Percentiles rank a stretch among this genome's conserved stretches.
phyloP scores from a whole-genome alignment of 2,888 invertebrate species.

The Stictocephala bisonia region DNA sequence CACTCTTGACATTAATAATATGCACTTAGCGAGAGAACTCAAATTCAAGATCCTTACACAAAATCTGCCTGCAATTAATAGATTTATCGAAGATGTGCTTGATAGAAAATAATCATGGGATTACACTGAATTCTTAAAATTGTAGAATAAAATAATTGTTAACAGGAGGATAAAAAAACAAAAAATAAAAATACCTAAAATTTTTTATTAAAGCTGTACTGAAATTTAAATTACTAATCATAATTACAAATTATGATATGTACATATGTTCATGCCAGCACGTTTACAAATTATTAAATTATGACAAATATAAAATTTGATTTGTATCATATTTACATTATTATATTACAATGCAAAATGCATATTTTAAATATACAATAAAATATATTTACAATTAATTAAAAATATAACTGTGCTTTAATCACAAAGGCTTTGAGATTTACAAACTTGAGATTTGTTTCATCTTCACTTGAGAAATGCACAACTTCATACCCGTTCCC shows the following conservation, averaged over 20 bases:
- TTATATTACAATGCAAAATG: slow-evolving; percentile 9
- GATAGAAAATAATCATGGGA: too few species aligned
- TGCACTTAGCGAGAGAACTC: too few species aligned
- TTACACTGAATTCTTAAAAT: too few species aligned
- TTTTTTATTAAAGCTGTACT: slow-evolving; percentile 40
- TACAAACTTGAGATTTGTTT: neutral
- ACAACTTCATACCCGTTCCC: slow-evolving; percentile 71
- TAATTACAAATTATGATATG: slow-evolving; percentile 38
- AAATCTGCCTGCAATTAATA: too few species aligned
- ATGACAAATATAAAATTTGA: slow-evolving; percentile 40
- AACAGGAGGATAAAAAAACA: slow-evolving; percentile 1
- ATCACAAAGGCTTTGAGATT: slow-evolving; percentile 32
- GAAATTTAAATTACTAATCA: slow-evolving; percentile 40
- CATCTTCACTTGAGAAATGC: neutral
- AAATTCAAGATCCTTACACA: too few species aligned
- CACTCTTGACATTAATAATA: too few species aligned
- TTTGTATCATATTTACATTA: slow-evolving; percentile 31
- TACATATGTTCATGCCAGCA: slow-evolving; percentile 36
- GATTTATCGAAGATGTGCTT: too few species aligned
- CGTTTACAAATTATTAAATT: slow-evolving; percentile 37
- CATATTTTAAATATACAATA: slow-evolving; percentile 24
- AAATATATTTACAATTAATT: slow-evolving; percentile 34
- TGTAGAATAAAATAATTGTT: too few species aligned
- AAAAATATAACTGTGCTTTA: slow-evolving; percentile 29
- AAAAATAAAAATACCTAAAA: slow-evolving; percentile 32